These are phyloP conservation scores for Colletes gigas DNA, from an alignment of 1,140 invertebrate genomes.

Conservation along the genomic window DNA sequence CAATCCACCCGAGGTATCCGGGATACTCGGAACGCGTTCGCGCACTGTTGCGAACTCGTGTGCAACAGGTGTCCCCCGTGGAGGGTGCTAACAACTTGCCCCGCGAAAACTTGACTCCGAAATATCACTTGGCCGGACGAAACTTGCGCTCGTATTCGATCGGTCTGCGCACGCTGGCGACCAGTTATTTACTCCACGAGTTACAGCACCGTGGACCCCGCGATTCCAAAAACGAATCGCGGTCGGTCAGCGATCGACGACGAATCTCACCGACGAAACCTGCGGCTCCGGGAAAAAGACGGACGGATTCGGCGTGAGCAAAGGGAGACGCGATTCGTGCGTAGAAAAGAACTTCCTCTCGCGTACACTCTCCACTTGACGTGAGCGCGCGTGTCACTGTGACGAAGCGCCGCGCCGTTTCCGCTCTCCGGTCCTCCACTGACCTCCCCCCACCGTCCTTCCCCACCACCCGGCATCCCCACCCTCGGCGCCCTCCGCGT, in stretches of 20 bases:
- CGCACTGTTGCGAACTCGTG: background rate
- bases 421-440: constrained; percentile 71
- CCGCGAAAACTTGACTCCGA: background rate
- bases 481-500: no score
- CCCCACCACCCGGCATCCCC: background rate
- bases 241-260: background rate
- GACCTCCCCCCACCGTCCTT: constrained; percentile 16
- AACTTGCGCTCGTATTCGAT: no score
- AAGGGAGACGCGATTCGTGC: constrained; percentile 21
- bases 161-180: no score
- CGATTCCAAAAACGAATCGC: no score
- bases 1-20: no score
- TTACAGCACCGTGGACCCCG: no score
- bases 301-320: background rate
- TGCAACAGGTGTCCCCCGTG: constrained; percentile 27
- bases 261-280: background rate
- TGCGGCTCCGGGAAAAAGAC: background rate
- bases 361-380: constrained; percentile 76
- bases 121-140: no score
- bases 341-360: constrained; percentile 45
- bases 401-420: constrained; percentile 77
- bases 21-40: no score
- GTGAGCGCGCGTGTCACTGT: constrained; percentile 81
- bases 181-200: no score
- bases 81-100: background rate